These are phyloP conservation scores for Drosophila kambysellisi DNA, from an alignment of 2,888 invertebrate genomes.

Conservation along the genomic window DNA sequence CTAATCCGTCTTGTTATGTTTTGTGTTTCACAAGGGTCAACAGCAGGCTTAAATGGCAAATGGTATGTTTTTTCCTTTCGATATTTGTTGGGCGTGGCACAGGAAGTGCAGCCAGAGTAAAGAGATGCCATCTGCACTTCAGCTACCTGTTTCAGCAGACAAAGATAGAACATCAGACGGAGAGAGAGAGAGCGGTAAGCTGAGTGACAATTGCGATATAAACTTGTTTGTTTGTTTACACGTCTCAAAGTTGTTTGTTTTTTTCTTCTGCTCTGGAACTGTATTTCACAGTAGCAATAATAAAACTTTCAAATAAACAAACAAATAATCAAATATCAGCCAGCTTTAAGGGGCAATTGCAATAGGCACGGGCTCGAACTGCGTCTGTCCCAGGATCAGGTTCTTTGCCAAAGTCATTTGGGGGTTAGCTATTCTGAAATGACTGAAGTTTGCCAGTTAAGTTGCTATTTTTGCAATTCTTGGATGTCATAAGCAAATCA, in stretches of 20 bases:
- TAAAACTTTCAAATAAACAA: slow-evolving; percentile 50
- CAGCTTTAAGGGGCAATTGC: background rate
- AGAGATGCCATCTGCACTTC: slow-evolving; percentile 45
- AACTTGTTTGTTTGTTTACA: slow-evolving; percentile 70
- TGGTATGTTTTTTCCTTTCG: slow-evolving; percentile 29
- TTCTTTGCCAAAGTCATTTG: slow-evolving; percentile 45
- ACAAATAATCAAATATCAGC: slow-evolving; percentile 6
- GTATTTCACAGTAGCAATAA: slow-evolving; percentile 51
- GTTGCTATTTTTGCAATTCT: background rate
- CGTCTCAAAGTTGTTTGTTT: slow-evolving; percentile 39
- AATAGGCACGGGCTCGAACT: slow-evolving; percentile 42
- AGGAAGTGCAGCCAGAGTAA: slow-evolving; percentile 63
- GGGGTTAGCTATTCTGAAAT: slow-evolving; percentile 10
- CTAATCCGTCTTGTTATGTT: slow-evolving; percentile 61
- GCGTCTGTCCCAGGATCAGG: slow-evolving; percentile 16
- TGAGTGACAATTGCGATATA: slow-evolving; percentile 34
- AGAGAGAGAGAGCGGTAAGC: background rate
- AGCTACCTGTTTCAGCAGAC: slow-evolving; percentile 56
- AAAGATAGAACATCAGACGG: slow-evolving; percentile 2
- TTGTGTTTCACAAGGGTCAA: slow-evolving; percentile 47
- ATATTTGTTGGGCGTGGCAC: slow-evolving; percentile 75
- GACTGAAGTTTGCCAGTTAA: background rate
- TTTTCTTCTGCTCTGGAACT: slow-evolving; percentile 19
- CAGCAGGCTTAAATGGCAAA: slow-evolving; percentile 65
- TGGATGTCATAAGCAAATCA: background rate